Base-by-base conservation (phyloP, 2,113 vertebrate genomes). In the Toxotes jaculatrix region DNA sequence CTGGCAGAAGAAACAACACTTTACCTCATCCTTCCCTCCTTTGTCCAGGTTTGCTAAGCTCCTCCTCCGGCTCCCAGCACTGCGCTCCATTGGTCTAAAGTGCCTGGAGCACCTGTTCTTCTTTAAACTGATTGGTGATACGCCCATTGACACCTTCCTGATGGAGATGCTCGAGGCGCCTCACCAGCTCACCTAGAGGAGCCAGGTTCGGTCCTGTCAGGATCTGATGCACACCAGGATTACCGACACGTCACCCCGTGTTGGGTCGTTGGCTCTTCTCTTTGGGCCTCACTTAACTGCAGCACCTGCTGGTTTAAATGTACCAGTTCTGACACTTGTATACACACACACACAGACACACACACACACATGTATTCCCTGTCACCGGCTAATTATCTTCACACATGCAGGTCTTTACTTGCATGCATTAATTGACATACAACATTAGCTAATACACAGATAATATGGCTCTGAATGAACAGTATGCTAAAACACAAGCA, bases 91-190 rank as follows among this genome's bases (percentile, higher is more conserved):
- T 2, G 97, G 97, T 80, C 93, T 97, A 5, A 97, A 98, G 89
- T 98, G 97, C 88, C 93, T 98, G 90, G 97, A 98, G 93, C 97
- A 98, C 89, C 95, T 98, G 86, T 98, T 98, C 94, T 98, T 98
- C 94, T 98, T 98, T 90, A 98, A 97, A 93, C 96, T 98, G 83
- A 98, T 98, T 12, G 97, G 97, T 0, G 97, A 98, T 92, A 98
- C 97, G 23, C 97, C 97, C 83, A 98, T 98, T 0, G 97, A 98
- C 94, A 98, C 97, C 84, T 98, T 98, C 90, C 95, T 98, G 80
- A 98, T 98, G 97, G 97, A 98, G 93, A 98, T 98, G 97, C 95
- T 98, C 0, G 97, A 98, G 92, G 97, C 97, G 0, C 97, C 97
- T 16, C 97, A 97, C 91, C 97, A 97, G 93, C 95, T 97, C 69